Percentiles rank a stretch among this genome's conserved stretches.
Evolutionary conservation across 2,888 invertebrate species (phyloP).

Genomic region (Smittia aterrima): DNA sequence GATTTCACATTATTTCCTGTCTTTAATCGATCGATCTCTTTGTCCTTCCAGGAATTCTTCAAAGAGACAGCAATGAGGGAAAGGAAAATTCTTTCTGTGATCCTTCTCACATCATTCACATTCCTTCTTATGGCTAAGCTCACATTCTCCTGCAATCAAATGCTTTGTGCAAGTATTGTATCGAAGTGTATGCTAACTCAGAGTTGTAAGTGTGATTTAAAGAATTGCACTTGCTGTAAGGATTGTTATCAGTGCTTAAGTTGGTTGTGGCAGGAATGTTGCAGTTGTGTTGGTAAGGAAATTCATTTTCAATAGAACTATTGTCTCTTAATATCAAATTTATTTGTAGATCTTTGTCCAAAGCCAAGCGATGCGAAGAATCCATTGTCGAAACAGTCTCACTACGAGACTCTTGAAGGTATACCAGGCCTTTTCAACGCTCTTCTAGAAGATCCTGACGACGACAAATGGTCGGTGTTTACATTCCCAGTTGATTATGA

Average conservation of each 20-base stretch:
- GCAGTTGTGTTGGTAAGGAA: constrained; percentile 91
- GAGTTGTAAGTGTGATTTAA: constrained; percentile 92
- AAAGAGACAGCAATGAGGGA: constrained; percentile 11
- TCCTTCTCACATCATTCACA: constrained; percentile 26
- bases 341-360: constrained; percentile 78
- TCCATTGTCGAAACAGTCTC: constrained; percentile 73
- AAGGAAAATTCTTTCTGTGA: constrained; percentile 4
- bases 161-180: constrained; percentile 92
- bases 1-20: neutral
- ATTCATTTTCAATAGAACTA: neutral
- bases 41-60: neutral
- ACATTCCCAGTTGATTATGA: constrained; percentile 77
- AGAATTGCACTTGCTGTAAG: constrained; percentile 90
- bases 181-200: constrained; percentile 96
- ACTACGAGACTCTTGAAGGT: constrained; percentile 81
- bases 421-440: constrained; percentile 81
- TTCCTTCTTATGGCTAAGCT: neutral
- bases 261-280: constrained; percentile 88
- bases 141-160: constrained; percentile 73
- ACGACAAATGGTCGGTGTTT: constrained; percentile 79
- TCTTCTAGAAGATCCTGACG: constrained; percentile 76
- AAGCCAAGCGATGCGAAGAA: constrained; percentile 76
- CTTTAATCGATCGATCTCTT: neutral
- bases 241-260: constrained; percentile 90
- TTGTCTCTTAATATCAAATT: constrained; percentile 19